A percentile compares a stretch with the other conserved stretches of the same genome.
Evolutionary conservation across 1,140 invertebrate species (phyloP).

Genomic region (Hycleus cichorii): DNA sequence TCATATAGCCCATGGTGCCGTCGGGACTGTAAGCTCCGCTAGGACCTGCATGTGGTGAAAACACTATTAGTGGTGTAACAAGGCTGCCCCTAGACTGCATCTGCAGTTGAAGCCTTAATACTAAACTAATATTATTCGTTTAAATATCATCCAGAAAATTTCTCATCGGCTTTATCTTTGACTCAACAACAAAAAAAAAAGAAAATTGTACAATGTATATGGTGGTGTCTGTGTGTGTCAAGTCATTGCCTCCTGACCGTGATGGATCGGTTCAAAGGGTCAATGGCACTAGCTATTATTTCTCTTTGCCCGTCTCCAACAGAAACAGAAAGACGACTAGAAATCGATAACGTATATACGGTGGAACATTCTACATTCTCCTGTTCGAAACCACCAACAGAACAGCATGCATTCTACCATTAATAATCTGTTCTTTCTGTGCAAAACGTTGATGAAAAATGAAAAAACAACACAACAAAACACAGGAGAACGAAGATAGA

Average conservation of each 20-base stretch:
- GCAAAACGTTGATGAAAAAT: constrained; percentile 1
- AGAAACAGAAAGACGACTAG: constrained; percentile 27
- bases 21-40: constrained; percentile 93
- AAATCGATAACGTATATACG: constrained; percentile 29
- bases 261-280: constrained; percentile 65
- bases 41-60: constrained; percentile 82
- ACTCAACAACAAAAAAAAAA: too few relatives aligned
- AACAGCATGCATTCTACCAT: neutral
- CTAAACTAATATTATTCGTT: too few relatives aligned
- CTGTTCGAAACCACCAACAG: constrained; percentile 7
- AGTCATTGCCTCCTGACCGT: constrained; percentile 31
- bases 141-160: too few relatives aligned
- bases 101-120: neutral
- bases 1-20: constrained; percentile 91
- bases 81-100: constrained; percentile 32
- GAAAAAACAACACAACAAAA: constrained; percentile 15
- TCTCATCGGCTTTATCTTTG: too few relatives aligned
- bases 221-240: too few relatives aligned
- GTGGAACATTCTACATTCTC: constrained; percentile 25
- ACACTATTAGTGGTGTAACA: constrained; percentile 57
- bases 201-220: too few relatives aligned
- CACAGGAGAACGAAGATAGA: neutral
- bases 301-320: constrained; percentile 53
- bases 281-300: constrained; percentile 67
- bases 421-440: neutral